phyloP scores from a whole-genome alignment of 1,140 invertebrate genomes.

The Bradysia coprophila region DNA sequence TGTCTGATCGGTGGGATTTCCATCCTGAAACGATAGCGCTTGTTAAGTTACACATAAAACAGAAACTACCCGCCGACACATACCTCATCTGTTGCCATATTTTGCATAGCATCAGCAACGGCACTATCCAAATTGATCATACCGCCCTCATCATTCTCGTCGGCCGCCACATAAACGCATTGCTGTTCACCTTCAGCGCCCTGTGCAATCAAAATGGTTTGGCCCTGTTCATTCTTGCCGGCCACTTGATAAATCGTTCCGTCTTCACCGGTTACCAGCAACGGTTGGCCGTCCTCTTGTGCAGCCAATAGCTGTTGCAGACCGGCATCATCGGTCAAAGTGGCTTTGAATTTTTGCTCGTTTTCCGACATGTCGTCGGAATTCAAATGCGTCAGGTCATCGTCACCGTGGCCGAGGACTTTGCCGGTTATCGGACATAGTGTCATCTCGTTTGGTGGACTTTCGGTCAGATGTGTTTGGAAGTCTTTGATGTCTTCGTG shows the following conservation, averaged over 20 bases:
- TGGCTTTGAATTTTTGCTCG: not conserved
- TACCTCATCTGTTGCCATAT: slow-evolving; percentile 9
- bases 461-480: slow-evolving; percentile 37
- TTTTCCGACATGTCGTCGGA: not conserved
- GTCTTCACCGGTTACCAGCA: slow-evolving; percentile 46
- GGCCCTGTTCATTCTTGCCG: slow-evolving; percentile 55
- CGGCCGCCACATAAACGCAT: slow-evolving; percentile 48
- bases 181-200: slow-evolving; percentile 48
- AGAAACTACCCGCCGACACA: too few species aligned
- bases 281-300: slow-evolving; percentile 27
- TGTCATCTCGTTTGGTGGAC: slow-evolving; percentile 42
- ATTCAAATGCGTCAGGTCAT: slow-evolving; percentile 31
- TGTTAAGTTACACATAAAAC: too few species aligned
- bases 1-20: slow-evolving; percentile 6
- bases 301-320: slow-evolving; percentile 20
- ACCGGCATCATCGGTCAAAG: slow-evolving; percentile 6
- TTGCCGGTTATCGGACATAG: slow-evolving; percentile 47
- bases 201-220: slow-evolving; percentile 46
- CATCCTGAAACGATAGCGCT: too few species aligned
- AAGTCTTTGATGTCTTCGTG: slow-evolving; percentile 32
- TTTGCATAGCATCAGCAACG: slow-evolving; percentile 9
- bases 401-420: slow-evolving; percentile 43
- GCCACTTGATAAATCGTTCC: slow-evolving; percentile 38
- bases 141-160: slow-evolving; percentile 26
- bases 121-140: not conserved